These are phyloP conservation scores for Lasius fuliginosus DNA, from an alignment of 2,888 invertebrate species.

Conservation along the genomic window DNA sequence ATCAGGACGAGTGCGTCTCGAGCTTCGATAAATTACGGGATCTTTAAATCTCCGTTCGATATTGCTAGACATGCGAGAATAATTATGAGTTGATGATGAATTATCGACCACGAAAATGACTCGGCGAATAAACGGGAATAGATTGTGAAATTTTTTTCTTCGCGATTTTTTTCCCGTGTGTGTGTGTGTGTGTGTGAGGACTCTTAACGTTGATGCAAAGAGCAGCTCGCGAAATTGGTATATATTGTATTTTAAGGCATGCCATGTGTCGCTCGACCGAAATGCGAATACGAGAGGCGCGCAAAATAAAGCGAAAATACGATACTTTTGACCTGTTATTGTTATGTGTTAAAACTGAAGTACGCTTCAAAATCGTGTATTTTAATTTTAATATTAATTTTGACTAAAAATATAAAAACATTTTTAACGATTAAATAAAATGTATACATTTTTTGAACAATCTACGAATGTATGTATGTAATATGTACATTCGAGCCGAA, in stretches of 20 bases:
- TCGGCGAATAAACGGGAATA: not conserved
- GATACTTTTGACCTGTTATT: slow-evolving; percentile 9
- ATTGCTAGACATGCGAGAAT: slow-evolving; percentile 20
- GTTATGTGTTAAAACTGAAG: not conserved
- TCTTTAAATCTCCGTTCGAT: not conserved
- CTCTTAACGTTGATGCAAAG: slow-evolving; percentile 24
- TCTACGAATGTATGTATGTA: not conserved
- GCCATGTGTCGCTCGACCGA: slow-evolving; percentile 31
- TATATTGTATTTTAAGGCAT: slow-evolving; percentile 43
- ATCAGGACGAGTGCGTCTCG: slow-evolving; percentile 11
- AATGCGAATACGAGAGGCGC: slow-evolving; percentile 43
- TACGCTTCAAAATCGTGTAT: not conserved
- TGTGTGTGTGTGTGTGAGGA: too few species aligned
- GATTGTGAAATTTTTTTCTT: slow-evolving; percentile 11
- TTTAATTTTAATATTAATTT: not conserved
- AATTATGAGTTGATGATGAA: slow-evolving; percentile 23
- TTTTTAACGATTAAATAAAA: not conserved
- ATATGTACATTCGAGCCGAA: not conserved
- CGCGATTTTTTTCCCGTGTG: not conserved
- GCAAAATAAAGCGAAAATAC: not conserved
- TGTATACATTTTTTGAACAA: not conserved
- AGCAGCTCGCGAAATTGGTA: slow-evolving; percentile 56
- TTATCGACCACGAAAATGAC: slow-evolving; percentile 16
- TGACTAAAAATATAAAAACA: not conserved
- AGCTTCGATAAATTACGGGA: slow-evolving; percentile 31